A percentile compares a stretch with the other conserved stretches of the same genome.
Evolutionary conservation across 2,113 vertebrate genomes (phyloP).

Genomic region (Psittacula cyanocephala): DNA sequence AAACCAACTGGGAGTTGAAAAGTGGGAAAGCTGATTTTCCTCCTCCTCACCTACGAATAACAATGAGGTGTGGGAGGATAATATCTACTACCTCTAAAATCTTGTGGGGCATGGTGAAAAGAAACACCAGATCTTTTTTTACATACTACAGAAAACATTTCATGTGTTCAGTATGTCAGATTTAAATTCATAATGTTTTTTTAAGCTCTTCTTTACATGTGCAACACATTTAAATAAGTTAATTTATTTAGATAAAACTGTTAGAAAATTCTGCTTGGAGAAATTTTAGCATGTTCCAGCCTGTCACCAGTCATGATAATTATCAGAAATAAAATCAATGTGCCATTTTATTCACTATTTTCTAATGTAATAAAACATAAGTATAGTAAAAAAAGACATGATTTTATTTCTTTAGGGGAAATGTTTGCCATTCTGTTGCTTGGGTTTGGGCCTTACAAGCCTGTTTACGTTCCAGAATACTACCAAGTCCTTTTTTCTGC

Average conservation of each 20-base stretch:
- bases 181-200: not conserved
- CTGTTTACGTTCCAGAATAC: not conserved
- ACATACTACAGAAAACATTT: not conserved
- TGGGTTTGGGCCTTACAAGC: not conserved
- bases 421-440: not conserved
- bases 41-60: conserved; percentile 17
- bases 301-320: not conserved
- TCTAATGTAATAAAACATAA: not conserved
- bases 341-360: not conserved
- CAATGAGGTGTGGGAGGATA: conserved; percentile 37
- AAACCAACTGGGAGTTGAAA: conserved; percentile 25
- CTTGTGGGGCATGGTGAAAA: not conserved
- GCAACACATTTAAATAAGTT: not conserved
- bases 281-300: not conserved
- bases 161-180: not conserved
- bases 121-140: not conserved
- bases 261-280: not conserved
- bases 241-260: not conserved
- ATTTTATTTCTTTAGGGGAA: not conserved
- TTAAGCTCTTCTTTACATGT: not conserved
- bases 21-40: conserved; percentile 37
- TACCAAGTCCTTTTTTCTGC: not conserved
- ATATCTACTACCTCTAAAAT: not conserved
- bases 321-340: not conserved
- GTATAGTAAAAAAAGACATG: not conserved